A percentile compares a stretch with the other conserved stretches of the same genome.
phyloP scores from a whole-genome alignment of 92 coral and sea anemone species.

The Parazoanthus swiftii region DNA sequence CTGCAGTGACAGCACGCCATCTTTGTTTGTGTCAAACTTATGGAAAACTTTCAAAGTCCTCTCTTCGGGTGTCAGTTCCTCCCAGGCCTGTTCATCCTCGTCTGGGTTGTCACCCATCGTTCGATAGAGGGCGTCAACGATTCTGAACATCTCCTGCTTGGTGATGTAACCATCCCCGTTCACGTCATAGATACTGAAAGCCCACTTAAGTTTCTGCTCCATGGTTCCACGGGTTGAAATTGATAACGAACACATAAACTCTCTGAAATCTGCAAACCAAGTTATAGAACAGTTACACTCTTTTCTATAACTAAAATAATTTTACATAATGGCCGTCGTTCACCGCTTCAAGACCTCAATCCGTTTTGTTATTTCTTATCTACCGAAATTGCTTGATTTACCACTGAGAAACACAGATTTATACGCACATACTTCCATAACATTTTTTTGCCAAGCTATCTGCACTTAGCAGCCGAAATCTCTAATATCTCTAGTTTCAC shows the following conservation, averaged over 20 bases:
- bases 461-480: too few relatives aligned
- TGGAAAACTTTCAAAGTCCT: slow-evolving; percentile 89
- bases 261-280: slow-evolving; percentile 81
- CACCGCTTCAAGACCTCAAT: too few relatives aligned
- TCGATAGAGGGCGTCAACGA: slow-evolving; percentile 90
- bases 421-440: too few relatives aligned
- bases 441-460: too few relatives aligned
- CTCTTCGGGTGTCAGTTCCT: slow-evolving; percentile 87
- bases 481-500: too few relatives aligned
- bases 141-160: slow-evolving; percentile 93
- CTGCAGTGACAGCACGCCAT: slow-evolving; percentile 88
- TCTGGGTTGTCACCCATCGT: slow-evolving; percentile 81
- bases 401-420: too few relatives aligned
- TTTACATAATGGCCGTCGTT: background rate
- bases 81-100: slow-evolving; percentile 70
- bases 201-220: slow-evolving; percentile 97
- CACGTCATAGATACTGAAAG: slow-evolving; percentile 94
- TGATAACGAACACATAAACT: slow-evolving; percentile 95
- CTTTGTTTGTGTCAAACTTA: slow-evolving; percentile 87
- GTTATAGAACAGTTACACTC: background rate
- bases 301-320: background rate
- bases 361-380: too few relatives aligned
- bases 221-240: slow-evolving; percentile 95
- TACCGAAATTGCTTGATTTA: too few relatives aligned
- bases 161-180: slow-evolving; percentile 96